Percentiles rank a stretch among this genome's conserved stretches.
phyloP scores from a whole-genome alignment of 2,888 invertebrate species.

The Lasioglossum pauxillum region DNA sequence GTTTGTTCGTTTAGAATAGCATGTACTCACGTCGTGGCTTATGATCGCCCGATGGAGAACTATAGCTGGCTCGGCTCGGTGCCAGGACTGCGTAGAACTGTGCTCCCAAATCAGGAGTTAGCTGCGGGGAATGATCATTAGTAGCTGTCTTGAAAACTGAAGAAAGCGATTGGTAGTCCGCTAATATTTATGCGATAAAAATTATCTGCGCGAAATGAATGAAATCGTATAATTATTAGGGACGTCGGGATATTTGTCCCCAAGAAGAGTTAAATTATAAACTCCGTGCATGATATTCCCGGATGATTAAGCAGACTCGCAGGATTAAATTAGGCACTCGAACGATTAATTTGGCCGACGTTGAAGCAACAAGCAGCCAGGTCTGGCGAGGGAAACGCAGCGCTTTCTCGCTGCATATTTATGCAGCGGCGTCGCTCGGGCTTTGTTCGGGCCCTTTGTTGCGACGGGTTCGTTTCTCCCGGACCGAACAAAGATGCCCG shows the following conservation, averaged over 20 bases:
- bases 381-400: background rate
- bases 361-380: background rate
- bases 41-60: conserved; percentile 15
- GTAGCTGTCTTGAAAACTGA: background rate
- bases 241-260: background rate
- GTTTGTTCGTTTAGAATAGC: background rate
- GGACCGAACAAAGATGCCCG: background rate
- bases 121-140: background rate
- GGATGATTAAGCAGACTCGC: background rate
- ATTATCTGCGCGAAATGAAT: background rate
- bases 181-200: background rate
- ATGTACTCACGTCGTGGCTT: background rate
- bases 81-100: conserved; percentile 11
- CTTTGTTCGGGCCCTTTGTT: background rate
- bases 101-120: background rate
- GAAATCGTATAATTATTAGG: background rate
- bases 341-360: background rate
- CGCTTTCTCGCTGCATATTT: background rate
- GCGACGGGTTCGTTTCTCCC: background rate
- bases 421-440: background rate
- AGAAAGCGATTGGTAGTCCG: background rate
- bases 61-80: background rate
- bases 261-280: background rate
- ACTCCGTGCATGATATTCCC: background rate
- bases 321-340: background rate